Conservation (phyloP, 2,113 vertebrate species). For the Prinia subflava region DNA sequence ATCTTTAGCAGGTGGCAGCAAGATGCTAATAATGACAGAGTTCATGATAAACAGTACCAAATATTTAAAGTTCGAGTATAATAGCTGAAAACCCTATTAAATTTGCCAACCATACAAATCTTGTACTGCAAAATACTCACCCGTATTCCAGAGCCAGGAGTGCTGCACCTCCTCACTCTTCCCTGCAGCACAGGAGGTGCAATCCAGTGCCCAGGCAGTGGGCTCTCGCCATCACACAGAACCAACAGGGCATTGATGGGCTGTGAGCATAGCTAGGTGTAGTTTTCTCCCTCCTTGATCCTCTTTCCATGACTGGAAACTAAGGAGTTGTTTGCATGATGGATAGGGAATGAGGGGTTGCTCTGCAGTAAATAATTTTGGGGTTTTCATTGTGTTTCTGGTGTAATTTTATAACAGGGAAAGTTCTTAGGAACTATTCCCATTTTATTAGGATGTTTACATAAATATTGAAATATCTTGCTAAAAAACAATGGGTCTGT, state of each 20-base stretch:
- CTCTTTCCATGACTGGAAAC: neutral
- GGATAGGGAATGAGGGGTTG: neutral
- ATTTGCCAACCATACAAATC: neutral
- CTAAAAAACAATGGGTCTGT: neutral
- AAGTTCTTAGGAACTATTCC: neutral
- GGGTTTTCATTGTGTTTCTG: neutral
- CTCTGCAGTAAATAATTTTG: fast-evolving
- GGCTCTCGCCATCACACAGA: neutral
- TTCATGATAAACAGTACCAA: neutral
- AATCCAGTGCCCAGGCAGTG: neutral
- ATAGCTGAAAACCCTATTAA: neutral
- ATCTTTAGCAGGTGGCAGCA: neutral
- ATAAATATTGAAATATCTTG: neutral
- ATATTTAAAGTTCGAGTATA: neutral
- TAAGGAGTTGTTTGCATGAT: neutral
- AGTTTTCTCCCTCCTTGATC: neutral
- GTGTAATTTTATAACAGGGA: neutral
- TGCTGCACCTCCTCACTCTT: neutral
- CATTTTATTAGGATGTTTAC: neutral
- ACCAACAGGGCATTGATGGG: fast-evolving
- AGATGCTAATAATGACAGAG: neutral
- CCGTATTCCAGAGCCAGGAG: neutral
- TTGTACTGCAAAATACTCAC: neutral
- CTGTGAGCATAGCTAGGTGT: neutral
- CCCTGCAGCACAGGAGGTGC: neutral